Evolutionary conservation across 2,888 invertebrate species (phyloP).

Genomic region (Helleia helle): DNA sequence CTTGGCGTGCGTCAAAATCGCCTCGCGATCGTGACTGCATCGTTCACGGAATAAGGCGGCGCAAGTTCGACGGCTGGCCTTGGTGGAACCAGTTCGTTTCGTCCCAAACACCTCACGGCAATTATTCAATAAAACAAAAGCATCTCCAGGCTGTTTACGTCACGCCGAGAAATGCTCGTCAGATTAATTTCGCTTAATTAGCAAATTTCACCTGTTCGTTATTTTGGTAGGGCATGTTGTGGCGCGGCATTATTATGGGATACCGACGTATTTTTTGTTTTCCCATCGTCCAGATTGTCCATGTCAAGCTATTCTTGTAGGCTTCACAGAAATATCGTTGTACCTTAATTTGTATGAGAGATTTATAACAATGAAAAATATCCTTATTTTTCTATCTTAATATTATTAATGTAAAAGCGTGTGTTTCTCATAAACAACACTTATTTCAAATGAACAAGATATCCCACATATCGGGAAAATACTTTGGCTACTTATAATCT

Average conservation of each 20-base stretch:
- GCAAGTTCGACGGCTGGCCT: constrained; percentile 71
- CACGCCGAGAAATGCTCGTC: constrained; percentile 47
- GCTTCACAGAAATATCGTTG: no score
- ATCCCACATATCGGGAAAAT: no score
- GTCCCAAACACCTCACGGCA: constrained; percentile 70
- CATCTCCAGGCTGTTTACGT: constrained; percentile 58
- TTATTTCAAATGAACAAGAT: no score
- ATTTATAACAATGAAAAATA: no score
- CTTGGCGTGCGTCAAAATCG: constrained; percentile 26
- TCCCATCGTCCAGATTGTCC: no score
- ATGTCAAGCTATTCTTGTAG: no score
- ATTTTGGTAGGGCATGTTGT: not conserved
- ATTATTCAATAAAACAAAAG: constrained; percentile 74
- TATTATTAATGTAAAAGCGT: no score
- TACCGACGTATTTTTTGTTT: not conserved
- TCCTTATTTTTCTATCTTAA: no score
- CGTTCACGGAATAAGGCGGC: constrained; percentile 36
- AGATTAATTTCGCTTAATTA: constrained; percentile 49
- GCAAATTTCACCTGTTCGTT: constrained; percentile 27
- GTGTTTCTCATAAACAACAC: no score
- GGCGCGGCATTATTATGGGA: not conserved
- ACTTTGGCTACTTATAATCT: no score
- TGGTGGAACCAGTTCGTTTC: constrained; percentile 66
- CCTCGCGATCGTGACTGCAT: constrained; percentile 29
- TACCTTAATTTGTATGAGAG: no score